Conservation (phyloP, 2,113 vertebrate species). For the Lepus americanus region DNA sequence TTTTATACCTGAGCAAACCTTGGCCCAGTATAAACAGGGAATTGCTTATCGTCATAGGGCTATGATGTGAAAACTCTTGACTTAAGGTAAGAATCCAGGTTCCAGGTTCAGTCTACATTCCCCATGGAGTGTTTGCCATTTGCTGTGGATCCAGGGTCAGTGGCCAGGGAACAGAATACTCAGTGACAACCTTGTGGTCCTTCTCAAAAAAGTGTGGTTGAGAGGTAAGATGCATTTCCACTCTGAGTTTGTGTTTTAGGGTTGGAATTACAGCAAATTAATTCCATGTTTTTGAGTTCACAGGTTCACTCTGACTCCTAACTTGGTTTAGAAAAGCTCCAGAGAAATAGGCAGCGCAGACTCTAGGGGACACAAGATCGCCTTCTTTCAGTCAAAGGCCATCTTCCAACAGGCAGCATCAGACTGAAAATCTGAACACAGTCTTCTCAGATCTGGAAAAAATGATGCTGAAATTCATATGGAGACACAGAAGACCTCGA, state of each 20-base stretch:
- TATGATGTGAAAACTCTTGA: not conserved
- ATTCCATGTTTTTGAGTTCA: not conserved
- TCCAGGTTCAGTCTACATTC: not conserved
- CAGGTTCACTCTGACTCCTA: not conserved
- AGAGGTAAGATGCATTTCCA: not conserved
- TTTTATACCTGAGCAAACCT: not conserved
- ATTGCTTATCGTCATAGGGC: not conserved
- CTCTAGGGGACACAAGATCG: not conserved
- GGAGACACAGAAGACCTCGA: no score
- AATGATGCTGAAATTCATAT: no score
- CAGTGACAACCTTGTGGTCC: not conserved
- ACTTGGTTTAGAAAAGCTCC: not conserved
- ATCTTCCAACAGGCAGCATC: not conserved
- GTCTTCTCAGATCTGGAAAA: no score
- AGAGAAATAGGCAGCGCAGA: not conserved
- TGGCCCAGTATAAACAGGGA: not conserved
- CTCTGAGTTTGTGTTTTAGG: not conserved
- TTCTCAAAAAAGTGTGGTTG: not conserved
- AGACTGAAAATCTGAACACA: not conserved
- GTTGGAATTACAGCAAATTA: not conserved
- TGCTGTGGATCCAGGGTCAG: not conserved
- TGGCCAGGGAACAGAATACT: not conserved
- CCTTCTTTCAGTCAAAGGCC: not conserved
- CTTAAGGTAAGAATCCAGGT: not conserved
- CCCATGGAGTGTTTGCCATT: not conserved